Evolutionary conservation across 2,113 vertebrate genomes (phyloP).

Genomic region (Nibea coibor): DNA sequence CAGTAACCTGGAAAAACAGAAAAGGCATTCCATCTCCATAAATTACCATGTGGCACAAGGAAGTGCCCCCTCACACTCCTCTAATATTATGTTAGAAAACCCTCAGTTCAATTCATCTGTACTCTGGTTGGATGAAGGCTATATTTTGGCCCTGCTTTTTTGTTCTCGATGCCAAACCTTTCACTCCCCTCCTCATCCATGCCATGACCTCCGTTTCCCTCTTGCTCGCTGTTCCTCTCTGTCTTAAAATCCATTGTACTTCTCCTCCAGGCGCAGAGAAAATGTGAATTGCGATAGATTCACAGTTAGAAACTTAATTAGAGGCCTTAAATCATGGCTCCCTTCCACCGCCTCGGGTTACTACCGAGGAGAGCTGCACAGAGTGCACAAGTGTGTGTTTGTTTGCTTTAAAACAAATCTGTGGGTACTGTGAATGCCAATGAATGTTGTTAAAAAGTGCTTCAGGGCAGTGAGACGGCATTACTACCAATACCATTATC

Average conservation of each 20-base stretch:
- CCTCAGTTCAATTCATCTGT: conserved; percentile 26
- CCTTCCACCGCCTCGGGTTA: conserved; percentile 56
- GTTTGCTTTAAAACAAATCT: conserved; percentile 29
- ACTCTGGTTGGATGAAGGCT: conserved; percentile 20
- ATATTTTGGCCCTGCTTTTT: conserved; percentile 33
- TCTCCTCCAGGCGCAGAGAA: conserved; percentile 43
- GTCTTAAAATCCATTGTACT: conserved; percentile 57
- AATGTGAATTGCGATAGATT: conserved; percentile 71
- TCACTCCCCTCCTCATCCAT: conserved; percentile 12
- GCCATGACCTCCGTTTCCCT: conserved; percentile 32
- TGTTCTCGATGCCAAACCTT: background rate
- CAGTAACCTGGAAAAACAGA: conserved; percentile 51
- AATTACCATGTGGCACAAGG: conserved; percentile 48
- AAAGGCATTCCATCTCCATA: conserved; percentile 50
- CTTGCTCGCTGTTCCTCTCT: conserved; percentile 32
- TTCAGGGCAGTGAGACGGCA: background rate
- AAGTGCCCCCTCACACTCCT: conserved; percentile 23
- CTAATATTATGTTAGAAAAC: conserved; percentile 27
- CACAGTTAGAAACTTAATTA: conserved; percentile 78
- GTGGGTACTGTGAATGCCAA: conserved; percentile 18
- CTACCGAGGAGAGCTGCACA: conserved; percentile 17
- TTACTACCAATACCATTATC: background rate
- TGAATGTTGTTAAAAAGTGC: conserved; percentile 38
- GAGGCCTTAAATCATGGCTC: conserved; percentile 70
- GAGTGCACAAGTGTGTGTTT: conserved; percentile 25